Base-by-base conservation (phyloP, 2,888 invertebrate species). In the Myopa testacea region DNA sequence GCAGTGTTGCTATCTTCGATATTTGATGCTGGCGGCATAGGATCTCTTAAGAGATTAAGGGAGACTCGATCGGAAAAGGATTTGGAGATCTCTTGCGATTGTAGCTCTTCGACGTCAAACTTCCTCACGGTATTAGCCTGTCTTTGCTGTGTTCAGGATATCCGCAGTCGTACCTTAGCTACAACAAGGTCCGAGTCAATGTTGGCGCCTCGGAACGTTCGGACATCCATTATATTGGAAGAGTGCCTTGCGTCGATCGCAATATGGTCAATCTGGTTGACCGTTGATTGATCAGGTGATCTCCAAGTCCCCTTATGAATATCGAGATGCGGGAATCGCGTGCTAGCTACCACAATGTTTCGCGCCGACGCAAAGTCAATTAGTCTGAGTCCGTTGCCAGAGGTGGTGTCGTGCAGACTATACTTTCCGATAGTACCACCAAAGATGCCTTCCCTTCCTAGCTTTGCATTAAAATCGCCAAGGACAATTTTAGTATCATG, bases 51-150 rank as follows among this genome's bases (percentile, higher is more conserved):
- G 16, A 68, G 68, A 38, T 34, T 26, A 16, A 19, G 45, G n/a
- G 68, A 68, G 40, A 68, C 1, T 40, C 45, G 68, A 68, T 7
- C 14, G n/a, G 68, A 14, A 16, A 45, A 68, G n/a, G 38, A 16
- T 8, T 68, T 16, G 16, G 68, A 45, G 26, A 37, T 68, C 68
- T 16, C 26, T 71, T 71, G 19, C n/a, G 71, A 71, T 71, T 50
- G 55, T 19, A 71, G 55, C 71, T 55, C 26, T n/a, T 3, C 45
- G 71, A 71, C 55, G 34, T 71, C 71, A 7, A 71, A 45, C 55
- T 55, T 26, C 26, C 26, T 26, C 26, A 19, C 12, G 34, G 37
- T 12, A 19, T 55, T 19, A n/a, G 16, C 10, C 14, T 14, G 37
- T 55, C 37, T 71, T 26, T 10, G 37, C 55, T 1, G 45, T 26